These are phyloP conservation scores for Tenualosa thibaudeaui DNA, from an alignment of 2,797 vertebrate genomes.

Conservation along the genomic window DNA sequence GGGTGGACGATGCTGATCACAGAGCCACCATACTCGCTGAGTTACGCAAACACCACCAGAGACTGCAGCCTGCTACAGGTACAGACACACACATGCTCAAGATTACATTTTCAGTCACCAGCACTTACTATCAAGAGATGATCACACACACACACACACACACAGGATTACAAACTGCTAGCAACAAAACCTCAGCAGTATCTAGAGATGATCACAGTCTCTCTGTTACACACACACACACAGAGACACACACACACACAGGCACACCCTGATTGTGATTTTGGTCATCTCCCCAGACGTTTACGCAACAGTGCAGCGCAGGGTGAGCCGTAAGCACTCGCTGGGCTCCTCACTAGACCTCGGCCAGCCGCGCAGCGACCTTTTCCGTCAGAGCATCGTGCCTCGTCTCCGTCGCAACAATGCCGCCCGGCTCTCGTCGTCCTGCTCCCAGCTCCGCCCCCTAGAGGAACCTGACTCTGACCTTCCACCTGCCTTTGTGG, in stretches of 20 bases:
- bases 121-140: no score
- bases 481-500: background rate
- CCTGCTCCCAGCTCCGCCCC: conserved; percentile 72
- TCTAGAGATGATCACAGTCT: no score
- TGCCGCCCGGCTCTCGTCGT: conserved; percentile 60
- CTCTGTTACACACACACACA: background rate
- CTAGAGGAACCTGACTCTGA: conserved; percentile 55
- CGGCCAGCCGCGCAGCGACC: conserved; percentile 64
- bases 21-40: conserved; percentile 68
- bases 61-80: conserved; percentile 60
- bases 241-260: background rate
- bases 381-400: conserved; percentile 74
- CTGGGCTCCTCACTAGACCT: conserved; percentile 49
- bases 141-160: no score
- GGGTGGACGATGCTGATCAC: conserved; percentile 69
- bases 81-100: conserved; percentile 24
- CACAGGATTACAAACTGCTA: no score
- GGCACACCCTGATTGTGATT: background rate
- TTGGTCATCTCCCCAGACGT: conserved; percentile 8
- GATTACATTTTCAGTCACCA: no score
- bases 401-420: conserved; percentile 68
- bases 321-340: conserved; percentile 21
- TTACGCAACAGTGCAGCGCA: background rate
- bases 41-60: conserved; percentile 62
- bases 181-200: no score